Evolutionary conservation across 2,888 invertebrate genomes (phyloP).

Genomic region (Anoplius nigerrimus): DNA sequence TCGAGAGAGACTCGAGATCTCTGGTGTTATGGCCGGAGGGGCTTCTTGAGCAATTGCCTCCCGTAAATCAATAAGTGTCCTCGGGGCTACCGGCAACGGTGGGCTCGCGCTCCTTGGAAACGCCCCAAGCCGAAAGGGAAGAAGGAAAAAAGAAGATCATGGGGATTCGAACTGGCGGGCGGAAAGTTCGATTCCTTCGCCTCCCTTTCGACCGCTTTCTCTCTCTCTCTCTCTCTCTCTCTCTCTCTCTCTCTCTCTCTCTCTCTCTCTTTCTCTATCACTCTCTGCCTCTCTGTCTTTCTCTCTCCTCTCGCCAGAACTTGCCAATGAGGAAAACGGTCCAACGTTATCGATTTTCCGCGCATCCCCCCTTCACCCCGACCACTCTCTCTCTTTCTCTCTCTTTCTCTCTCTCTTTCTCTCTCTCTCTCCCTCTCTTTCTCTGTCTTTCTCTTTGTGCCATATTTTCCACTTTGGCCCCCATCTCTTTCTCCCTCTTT

Average conservation of each 20-base stretch:
- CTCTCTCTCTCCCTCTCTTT: conserved; percentile 11
- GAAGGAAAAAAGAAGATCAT: conserved; percentile 27
- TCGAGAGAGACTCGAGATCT: conserved; percentile 42
- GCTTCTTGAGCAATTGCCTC: conserved; percentile 48
- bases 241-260: not conserved
- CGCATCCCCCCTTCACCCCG: too few species aligned
- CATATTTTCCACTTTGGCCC: conserved; percentile 3
- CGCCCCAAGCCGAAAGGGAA: conserved; percentile 19
- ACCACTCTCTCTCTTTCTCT: conserved; percentile 18
- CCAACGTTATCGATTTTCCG: not conserved
- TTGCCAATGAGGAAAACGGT: too few species aligned
- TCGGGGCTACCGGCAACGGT: conserved; percentile 32
- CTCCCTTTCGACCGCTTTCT: conserved; percentile 28
- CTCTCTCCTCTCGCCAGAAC: not conserved
- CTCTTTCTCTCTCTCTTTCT: conserved; percentile 21
- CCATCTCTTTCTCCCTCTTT: not conserved
- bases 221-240: not conserved
- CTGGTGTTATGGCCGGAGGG: conserved; percentile 34
- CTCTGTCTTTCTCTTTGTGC: conserved; percentile 18
- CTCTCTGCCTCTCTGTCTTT: too few species aligned
- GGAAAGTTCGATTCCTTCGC: conserved; percentile 35
- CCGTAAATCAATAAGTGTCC: conserved; percentile 56
- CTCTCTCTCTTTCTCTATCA: not conserved
- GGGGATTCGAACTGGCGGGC: conserved; percentile 20
- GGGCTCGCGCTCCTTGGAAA: conserved; percentile 28